Evolutionary conservation across 2,797 vertebrate genomes (phyloP).

Genomic region (Hypotaenidia okinawae): DNA sequence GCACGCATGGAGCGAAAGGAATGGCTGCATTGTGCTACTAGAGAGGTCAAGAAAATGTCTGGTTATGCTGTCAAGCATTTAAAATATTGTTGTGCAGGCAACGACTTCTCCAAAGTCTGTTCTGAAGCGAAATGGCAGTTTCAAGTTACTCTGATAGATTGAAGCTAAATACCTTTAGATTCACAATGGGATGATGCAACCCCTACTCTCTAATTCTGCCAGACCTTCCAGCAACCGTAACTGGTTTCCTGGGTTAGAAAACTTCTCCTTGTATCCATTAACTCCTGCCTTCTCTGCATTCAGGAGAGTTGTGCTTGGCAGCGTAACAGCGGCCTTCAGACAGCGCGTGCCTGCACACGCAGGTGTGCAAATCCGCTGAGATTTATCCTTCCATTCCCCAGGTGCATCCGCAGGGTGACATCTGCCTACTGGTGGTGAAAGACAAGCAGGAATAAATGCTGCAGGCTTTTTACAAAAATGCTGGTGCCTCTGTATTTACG

Average conservation of each 20-base stretch:
- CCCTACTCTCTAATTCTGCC: not conserved
- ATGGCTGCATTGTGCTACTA: not conserved
- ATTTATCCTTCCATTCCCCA: not conserved
- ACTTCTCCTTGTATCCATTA: not conserved
- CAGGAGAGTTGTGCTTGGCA: not conserved
- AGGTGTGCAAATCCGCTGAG: not conserved
- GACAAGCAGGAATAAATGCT: not conserved
- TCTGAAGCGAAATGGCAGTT: not conserved
- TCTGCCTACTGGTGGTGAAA: not conserved
- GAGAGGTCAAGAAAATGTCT: not conserved
- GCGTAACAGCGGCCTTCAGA: not conserved
- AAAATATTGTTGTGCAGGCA: not conserved
- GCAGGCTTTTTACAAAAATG: not conserved
- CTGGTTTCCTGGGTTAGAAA: not conserved
- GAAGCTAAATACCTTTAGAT: not conserved
- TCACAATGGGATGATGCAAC: not conserved
- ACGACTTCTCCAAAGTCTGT: not conserved
- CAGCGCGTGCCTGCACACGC: not conserved
- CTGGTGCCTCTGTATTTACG: not conserved
- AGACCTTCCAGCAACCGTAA: not conserved
- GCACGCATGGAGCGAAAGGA: fast-evolving
- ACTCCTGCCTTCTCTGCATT: not conserved
- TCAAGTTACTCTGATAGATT: not conserved
- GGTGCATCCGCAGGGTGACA: not conserved
- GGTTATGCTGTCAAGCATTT: not conserved